These are phyloP conservation scores for Drosophila persimilis DNA, from an alignment of 1,140 invertebrate genomes.

Conservation along the genomic window DNA sequence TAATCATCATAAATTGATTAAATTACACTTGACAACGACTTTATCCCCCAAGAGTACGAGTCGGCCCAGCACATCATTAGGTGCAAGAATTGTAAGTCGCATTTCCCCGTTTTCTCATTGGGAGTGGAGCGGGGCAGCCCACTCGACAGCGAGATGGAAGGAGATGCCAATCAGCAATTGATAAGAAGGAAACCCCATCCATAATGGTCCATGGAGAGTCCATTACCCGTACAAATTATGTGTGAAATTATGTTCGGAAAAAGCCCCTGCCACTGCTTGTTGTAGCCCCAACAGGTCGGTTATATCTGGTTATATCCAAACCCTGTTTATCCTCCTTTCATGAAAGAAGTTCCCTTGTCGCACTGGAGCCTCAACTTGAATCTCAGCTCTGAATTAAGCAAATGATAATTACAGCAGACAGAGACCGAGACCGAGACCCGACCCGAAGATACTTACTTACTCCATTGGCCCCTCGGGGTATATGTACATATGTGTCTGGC, in stretches of 20 bases:
- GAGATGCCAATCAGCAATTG: conserved; percentile 1
- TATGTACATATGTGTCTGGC: neutral
- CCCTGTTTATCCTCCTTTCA: neutral
- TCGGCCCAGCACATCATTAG: conserved; percentile 10
- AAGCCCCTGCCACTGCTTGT: too few relatives aligned
- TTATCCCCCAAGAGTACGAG: conserved; percentile 5
- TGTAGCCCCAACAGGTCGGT: neutral
- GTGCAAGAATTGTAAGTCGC: conserved; percentile 36
- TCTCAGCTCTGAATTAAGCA: conserved; percentile 38
- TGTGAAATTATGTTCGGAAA: too few relatives aligned
- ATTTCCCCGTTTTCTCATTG: conserved; percentile 32
- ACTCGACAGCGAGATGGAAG: neutral
- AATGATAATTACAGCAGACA: conserved; percentile 30
- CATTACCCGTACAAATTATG: too few relatives aligned
- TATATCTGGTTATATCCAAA: neutral
- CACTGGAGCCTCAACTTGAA: conserved; percentile 20
- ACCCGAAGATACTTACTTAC: neutral
- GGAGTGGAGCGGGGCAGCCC: neutral
- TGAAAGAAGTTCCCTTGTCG: conserved; percentile 35
- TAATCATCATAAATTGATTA: conserved; percentile 72
- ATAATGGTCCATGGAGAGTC: too few relatives aligned
- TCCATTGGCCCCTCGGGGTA: conserved; percentile 7
- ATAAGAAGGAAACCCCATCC: conserved; percentile 11
- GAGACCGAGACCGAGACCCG: neutral
- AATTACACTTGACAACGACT: conserved; percentile 64